phyloP scores from a whole-genome alignment of 2,113 vertebrate species.

The Fregata magnificens region DNA sequence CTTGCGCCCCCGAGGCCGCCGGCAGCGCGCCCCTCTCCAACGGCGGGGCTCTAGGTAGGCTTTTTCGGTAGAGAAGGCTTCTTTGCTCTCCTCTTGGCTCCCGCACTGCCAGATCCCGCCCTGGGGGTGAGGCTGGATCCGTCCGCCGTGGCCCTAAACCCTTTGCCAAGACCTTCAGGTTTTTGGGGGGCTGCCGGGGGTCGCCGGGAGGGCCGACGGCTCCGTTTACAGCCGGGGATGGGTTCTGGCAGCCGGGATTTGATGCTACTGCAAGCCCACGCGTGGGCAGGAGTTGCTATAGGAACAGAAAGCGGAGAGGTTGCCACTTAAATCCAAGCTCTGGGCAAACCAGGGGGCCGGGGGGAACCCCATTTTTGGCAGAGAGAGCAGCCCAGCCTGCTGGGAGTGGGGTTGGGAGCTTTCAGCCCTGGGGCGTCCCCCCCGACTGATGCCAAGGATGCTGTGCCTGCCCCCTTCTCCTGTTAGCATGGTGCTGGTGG shows the following conservation, averaged over 20 bases:
- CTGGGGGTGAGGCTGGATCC: background rate
- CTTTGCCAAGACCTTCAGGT: background rate
- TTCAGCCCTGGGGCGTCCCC: too few relatives aligned
- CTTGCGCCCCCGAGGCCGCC: fast-evolving
- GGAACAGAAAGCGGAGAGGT: constrained; percentile 8
- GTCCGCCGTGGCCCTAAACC: background rate
- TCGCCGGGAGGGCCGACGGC: background rate
- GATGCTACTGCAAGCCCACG: background rate
- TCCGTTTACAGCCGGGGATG: background rate
- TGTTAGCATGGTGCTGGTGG: fast-evolving
- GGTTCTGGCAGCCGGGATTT: background rate
- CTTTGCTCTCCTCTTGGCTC: background rate
- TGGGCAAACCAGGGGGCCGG: background rate
- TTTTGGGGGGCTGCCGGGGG: background rate
- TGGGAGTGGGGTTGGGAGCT: background rate
- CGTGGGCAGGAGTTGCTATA: constrained; percentile 33
- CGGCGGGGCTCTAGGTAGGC: background rate
- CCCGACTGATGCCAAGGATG: background rate
- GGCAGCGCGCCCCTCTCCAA: background rate
- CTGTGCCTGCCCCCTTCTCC: background rate
- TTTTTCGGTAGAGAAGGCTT: background rate
- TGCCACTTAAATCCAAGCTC: background rate
- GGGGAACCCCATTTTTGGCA: background rate
- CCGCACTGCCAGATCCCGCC: background rate
- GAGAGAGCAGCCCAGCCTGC: background rate